A percentile compares a stretch with the other conserved stretches of the same genome.
phyloP scores from a whole-genome alignment of 2,113 vertebrate genomes.

The Hydrolagus affinis region DNA sequence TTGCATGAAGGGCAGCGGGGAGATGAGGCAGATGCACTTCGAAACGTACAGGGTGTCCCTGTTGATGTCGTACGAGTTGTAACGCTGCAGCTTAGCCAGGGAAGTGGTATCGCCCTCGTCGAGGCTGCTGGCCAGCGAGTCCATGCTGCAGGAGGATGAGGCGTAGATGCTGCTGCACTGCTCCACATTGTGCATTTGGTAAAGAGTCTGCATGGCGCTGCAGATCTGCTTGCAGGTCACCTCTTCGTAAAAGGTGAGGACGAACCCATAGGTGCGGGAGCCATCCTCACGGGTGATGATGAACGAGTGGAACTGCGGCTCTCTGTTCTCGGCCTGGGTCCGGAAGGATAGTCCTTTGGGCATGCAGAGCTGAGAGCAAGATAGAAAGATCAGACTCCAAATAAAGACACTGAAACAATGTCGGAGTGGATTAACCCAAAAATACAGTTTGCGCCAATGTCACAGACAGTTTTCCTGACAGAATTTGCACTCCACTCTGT shows the following conservation, averaged over 20 bases:
- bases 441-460: too few relatives aligned
- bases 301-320: slow-evolving; percentile 84
- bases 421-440: too few relatives aligned
- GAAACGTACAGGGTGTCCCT: slow-evolving; percentile 87
- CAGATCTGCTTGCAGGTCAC: slow-evolving; percentile 83
- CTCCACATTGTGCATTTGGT: slow-evolving; percentile 92
- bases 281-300: slow-evolving; percentile 82
- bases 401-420: background rate
- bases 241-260: slow-evolving; percentile 90
- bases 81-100: slow-evolving; percentile 58
- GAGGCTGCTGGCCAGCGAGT: slow-evolving; percentile 79
- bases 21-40: slow-evolving; percentile 88
- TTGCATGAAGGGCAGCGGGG: slow-evolving; percentile 89
- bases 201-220: slow-evolving; percentile 88
- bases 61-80: slow-evolving; percentile 71
- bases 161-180: slow-evolving; percentile 65
- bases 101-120: slow-evolving; percentile 74
- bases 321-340: slow-evolving; percentile 70
- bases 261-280: slow-evolving; percentile 83
- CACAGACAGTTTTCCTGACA: too few relatives aligned
- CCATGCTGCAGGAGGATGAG: slow-evolving; percentile 88
- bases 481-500: too few relatives aligned
- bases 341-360: slow-evolving; percentile 90
- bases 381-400: background rate
- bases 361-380: slow-evolving; percentile 77